These are phyloP conservation scores for Hippopotamyrus pictus DNA, from an alignment of 2,797 vertebrate species.

Conservation along the genomic window DNA sequence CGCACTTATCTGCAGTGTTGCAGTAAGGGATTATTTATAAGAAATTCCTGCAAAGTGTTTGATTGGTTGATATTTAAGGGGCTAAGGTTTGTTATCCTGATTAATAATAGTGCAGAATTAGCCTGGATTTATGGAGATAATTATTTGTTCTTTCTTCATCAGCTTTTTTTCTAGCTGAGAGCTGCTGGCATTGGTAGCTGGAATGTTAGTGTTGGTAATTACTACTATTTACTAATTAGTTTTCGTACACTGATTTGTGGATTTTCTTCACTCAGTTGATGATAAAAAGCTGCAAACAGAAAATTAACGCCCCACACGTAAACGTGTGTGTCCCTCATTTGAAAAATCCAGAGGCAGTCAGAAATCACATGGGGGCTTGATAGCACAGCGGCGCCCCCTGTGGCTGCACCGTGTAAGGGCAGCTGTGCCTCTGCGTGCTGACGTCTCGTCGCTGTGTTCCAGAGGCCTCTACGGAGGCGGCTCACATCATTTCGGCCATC, in stretches of 20 bases:
- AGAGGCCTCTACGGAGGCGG: slow-evolving; percentile 74
- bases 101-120: neutral
- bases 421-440: neutral
- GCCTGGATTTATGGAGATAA: neutral
- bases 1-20: neutral
- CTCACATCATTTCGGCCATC: slow-evolving; percentile 87
- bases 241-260: neutral
- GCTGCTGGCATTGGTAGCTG: neutral
- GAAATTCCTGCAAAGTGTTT: neutral
- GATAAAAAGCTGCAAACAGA: too few relatives aligned
- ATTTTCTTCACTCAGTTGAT: neutral
- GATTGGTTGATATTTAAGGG: neutral
- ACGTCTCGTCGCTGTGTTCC: slow-evolving; percentile 37
- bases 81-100: neutral
- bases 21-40: neutral
- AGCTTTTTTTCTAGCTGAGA: neutral
- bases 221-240: too few relatives aligned
- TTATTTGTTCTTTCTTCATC: neutral
- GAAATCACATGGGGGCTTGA: neutral
- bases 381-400: neutral
- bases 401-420: neutral
- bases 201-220: neutral
- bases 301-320: neutral
- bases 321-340: neutral
- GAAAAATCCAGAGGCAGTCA: neutral